These are phyloP conservation scores for Pelodiscus sinensis DNA, from an alignment of 2,113 vertebrate species.

Conservation along the genomic window DNA sequence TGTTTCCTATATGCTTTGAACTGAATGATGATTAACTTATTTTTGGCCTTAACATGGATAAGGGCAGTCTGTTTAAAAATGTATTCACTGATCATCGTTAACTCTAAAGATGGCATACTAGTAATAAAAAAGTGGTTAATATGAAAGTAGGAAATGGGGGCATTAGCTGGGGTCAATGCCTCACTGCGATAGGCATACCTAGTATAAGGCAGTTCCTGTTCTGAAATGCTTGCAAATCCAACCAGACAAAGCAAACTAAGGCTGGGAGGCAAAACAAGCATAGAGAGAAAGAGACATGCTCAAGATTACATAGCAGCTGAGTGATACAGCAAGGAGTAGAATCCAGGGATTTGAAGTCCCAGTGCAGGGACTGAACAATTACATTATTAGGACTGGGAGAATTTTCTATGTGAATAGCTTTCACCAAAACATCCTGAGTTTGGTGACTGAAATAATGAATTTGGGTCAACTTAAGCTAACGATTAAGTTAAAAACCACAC, in stretches of 20 bases:
- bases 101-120: background rate
- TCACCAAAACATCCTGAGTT: background rate
- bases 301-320: background rate
- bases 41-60: background rate
- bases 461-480: background rate
- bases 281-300: rapidly evolving
- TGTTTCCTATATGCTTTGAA: background rate
- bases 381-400: background rate
- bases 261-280: background rate
- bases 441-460: background rate
- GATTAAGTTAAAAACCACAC: background rate
- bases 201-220: background rate
- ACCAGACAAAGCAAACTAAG: background rate
- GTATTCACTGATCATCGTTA: background rate
- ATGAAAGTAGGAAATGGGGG: background rate
- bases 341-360: background rate
- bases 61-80: background rate
- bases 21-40: background rate
- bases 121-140: background rate
- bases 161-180: too few relatives aligned
- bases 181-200: background rate
- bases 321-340: background rate
- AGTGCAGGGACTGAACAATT: background rate
- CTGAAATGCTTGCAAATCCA: background rate
- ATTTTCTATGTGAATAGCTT: background rate